Percentiles rank a stretch among this genome's conserved stretches.
These are phyloP conservation scores for Microplitis mediator DNA, from an alignment of 1,140 invertebrate species.

Conservation along the genomic window DNA sequence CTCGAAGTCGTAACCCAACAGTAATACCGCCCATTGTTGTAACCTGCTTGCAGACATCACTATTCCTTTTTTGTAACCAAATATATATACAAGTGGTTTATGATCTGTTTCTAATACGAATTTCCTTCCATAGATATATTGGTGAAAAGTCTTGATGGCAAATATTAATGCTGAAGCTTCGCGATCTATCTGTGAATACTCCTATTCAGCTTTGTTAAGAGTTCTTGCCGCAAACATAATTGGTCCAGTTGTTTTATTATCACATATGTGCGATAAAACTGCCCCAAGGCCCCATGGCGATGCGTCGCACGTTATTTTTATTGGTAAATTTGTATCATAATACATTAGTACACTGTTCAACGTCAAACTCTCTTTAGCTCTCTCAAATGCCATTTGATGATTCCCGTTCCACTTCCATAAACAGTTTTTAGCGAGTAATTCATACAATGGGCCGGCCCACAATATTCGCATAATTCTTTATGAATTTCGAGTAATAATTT, in stretches of 20 bases:
- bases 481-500: too few species aligned
- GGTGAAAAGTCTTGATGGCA: background rate
- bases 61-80: background rate
- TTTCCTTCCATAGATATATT: constrained; percentile 2
- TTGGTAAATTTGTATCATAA: background rate
- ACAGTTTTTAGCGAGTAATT: too few species aligned
- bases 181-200: background rate
- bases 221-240: background rate
- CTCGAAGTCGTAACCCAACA: background rate
- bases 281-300: background rate
- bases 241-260: background rate
- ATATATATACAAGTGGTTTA: background rate
- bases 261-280: background rate
- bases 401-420: too few species aligned
- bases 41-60: background rate
- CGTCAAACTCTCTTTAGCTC: too few species aligned
- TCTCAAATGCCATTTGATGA: too few species aligned
- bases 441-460: too few species aligned
- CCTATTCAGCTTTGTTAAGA: background rate
- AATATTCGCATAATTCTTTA: too few species aligned
- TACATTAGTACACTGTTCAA: background rate
- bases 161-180: background rate
- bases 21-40: background rate
- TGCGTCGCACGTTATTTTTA: constrained; percentile 8
- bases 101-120: background rate